Base-by-base conservation (phyloP, 1,140 invertebrate species). In the Augochlora pura region DNA sequence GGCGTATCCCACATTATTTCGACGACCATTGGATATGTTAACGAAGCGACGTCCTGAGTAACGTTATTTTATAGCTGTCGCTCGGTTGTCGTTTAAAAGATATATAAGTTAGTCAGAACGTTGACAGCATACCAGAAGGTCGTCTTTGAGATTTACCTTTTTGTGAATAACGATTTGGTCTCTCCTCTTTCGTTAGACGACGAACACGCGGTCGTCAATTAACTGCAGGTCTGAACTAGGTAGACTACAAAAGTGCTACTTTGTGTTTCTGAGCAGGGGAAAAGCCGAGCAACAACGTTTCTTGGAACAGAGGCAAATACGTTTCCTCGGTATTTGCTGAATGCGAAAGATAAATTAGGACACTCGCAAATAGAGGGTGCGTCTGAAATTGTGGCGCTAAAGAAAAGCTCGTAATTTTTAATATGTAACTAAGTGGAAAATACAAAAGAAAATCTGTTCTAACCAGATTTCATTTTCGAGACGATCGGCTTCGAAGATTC, bases 211-310 rank as follows among this genome's bases (percentile, higher is more conserved):
- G 62, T 49, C 9, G 46, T 63, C 23, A 68, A 54, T 21, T 42
- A 39, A 39, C 46, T 27, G 25, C 42, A 2, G 14, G 21, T 63
- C 14, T 10, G 21, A 65, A 27, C n/a, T 9, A 60, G 42, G 21
- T 9, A 52, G 6, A 10, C n/a, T 32, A 23, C 42, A 46, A 18
- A n/a, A 0, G 4, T 5, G 12, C 18, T 57, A 10, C 32, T 23
- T 32, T 39, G 46, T 42, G n/a, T 39, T 16, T 67, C 23, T 42
- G 21, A 25, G 6, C 12, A 9, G 25, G 18, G 32, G 18, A 27
- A 42, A 16, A 32, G 21, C 21, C 25, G 62, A 52, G 16, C 25
- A 52, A 73, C n/a, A 73, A 65, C 59, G 21, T 64, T 21, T 65
- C 3, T 52, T 52, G 39, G 18, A n/a, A 57, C 49, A n/a, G 38